Evolutionary conservation across 2,797 vertebrate species (phyloP), one percentile per base, ranked within the genome.

Genomic region (Anguilla anguilla): DNA sequence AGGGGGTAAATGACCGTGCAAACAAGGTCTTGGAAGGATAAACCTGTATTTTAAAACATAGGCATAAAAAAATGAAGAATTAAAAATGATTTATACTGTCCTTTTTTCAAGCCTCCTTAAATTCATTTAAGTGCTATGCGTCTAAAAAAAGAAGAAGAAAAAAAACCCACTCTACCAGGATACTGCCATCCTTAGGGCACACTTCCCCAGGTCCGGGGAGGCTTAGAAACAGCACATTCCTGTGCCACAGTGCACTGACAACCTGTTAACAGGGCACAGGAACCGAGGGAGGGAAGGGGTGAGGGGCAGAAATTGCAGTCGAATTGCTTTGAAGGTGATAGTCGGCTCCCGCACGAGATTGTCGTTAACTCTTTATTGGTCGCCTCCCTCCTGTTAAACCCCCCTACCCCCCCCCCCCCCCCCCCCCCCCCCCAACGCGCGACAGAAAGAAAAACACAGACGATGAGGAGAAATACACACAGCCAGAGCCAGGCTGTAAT

Each of bases 381-480:
- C 90, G 85, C 89, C 59, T 43, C 87, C 87, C 87, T 87, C 88
- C 90, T 92, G 92, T 92, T 90, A 88, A 89, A 91, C 87, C 92
- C 91, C 90, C 91, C 91, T 90, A 91, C 87, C 92, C 91, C 90
- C 91, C 91, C 90, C 85, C 39, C 89, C 92, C 87, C 92, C 91
- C 90, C 91, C 91, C 90, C 85, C 35, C 43, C 92, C 95, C 93
- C 94, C 92, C 7, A 11, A 10, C 39, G 39, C 39, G 39, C 39
- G 39, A 10, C 1, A 10, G 22, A 95, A 95, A 96, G 94, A 95
- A 93, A 95, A 95, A 94, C 92, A 93, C 94, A 94, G 95, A 95
- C 95, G 94, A 95, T 96, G 95, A 95, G 92, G 91, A 92, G 91
- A 91, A 92, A 92, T 93, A 93, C 93, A 91, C 89, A 88, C 93